Evolutionary conservation across 2,888 invertebrate genomes (phyloP).

Genomic region (Pilophorus perplexus): DNA sequence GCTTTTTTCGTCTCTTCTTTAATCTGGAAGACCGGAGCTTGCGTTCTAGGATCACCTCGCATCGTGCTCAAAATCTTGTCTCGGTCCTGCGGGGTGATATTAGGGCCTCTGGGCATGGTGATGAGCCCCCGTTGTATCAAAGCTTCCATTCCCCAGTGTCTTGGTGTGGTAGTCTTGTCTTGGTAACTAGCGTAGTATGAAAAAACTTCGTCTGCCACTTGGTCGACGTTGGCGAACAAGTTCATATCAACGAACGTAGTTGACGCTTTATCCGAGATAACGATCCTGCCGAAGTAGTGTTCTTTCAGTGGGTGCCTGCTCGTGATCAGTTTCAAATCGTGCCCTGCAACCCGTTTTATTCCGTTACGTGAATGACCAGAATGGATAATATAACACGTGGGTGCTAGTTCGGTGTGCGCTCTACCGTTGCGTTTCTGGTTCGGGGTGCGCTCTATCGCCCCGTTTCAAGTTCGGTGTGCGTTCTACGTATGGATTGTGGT

Average conservation of each 20-base stretch:
- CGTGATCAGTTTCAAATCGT: constrained; percentile 21
- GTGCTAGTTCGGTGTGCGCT: too few species aligned
- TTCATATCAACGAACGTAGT: constrained; percentile 19
- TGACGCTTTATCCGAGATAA: constrained; percentile 19
- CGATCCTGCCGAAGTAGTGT: constrained; percentile 9
- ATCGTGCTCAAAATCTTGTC: constrained; percentile 1
- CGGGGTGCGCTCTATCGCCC: too few species aligned
- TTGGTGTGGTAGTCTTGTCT: too few species aligned
- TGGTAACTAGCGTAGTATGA: not conserved
- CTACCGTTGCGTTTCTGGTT: too few species aligned
- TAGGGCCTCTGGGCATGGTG: constrained; percentile 8
- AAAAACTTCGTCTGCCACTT: constrained; percentile 18
- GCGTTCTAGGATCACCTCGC: constrained; percentile 12
- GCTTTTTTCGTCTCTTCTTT: constrained; percentile 11
- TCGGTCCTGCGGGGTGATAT: not conserved
- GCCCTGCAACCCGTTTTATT: too few species aligned
- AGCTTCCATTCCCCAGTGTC: not conserved
- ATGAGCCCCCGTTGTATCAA: not conserved
- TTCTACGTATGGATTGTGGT: too few species aligned
- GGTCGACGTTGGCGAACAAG: not conserved
- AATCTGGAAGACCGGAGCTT: constrained; percentile 1
- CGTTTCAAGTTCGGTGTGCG: too few species aligned
- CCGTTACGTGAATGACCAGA: too few species aligned
- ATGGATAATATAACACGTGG: too few species aligned
- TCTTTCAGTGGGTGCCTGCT: constrained; percentile 19